Evolutionary conservation across 2,888 invertebrate genomes (phyloP).

Genomic region (Marronus borbonicus): DNA sequence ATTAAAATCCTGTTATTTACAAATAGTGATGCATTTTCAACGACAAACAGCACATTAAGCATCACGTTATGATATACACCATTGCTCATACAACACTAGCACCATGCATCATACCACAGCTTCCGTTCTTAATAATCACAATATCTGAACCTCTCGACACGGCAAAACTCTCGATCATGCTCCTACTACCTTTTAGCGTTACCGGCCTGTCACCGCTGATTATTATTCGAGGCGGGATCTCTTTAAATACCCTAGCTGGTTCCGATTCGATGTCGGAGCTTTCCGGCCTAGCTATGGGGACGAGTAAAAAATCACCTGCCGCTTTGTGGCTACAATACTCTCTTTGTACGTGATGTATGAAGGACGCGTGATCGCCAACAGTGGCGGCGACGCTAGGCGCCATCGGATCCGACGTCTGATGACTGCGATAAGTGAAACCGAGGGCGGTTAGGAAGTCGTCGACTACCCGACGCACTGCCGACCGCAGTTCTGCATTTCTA

Average conservation of each 20-base stretch:
- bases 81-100: conserved; percentile 62
- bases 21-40: no score
- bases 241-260: conserved; percentile 57
- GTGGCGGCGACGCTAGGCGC: conserved; percentile 68
- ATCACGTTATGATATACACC: neutral
- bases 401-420: conserved; percentile 62
- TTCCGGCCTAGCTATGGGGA: conserved; percentile 67
- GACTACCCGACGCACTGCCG: conserved; percentile 74
- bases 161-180: conserved; percentile 68
- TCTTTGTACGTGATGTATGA: conserved; percentile 66
- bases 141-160: conserved; percentile 65
- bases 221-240: conserved; percentile 60
- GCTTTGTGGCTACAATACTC: conserved; percentile 61
- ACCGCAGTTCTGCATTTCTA: conserved; percentile 75
- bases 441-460: conserved; percentile 71
- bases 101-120: conserved; percentile 64
- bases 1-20: no score
- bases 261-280: conserved; percentile 64
- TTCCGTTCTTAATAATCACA: conserved; percentile 63
- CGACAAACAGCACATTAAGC: no score
- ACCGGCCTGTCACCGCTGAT: conserved; percentile 57
- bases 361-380: conserved; percentile 67
- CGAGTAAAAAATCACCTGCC: conserved; percentile 65
- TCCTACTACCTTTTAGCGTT: conserved; percentile 62
- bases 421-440: conserved; percentile 68